Percentiles rank a stretch among this genome's conserved stretches.
These are phyloP conservation scores for Brachymystax lenok DNA, from an alignment of 2,797 vertebrate species.

Conservation along the genomic window DNA sequence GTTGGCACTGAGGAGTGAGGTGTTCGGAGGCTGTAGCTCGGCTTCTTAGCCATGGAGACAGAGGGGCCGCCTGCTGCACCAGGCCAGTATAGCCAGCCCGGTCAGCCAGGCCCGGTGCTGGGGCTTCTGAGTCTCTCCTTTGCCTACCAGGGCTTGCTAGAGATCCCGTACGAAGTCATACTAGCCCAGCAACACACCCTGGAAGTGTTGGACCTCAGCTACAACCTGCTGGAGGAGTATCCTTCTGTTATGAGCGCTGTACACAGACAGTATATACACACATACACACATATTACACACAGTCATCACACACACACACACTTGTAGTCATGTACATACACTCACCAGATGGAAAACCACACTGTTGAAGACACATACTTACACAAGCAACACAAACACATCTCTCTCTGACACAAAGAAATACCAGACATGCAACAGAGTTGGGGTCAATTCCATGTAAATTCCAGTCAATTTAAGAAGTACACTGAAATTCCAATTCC, in stretches of 20 bases:
- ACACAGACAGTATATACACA: not conserved
- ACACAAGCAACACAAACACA: too few species aligned
- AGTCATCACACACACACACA: not conserved
- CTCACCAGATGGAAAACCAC: not conserved
- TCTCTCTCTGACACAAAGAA: too few species aligned
- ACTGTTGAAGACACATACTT: too few species aligned
- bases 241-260: constrained; percentile 56
- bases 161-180: constrained; percentile 76
- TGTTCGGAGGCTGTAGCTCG: not conserved
- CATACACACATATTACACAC: not conserved
- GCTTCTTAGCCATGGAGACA: constrained; percentile 55
- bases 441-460: too few species aligned
- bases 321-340: not conserved
- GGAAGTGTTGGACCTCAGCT: constrained; percentile 78
- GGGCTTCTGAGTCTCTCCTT: constrained; percentile 72
- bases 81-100: constrained; percentile 15
- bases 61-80: constrained; percentile 24
- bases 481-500: too few species aligned
- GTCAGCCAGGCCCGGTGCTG: constrained; percentile 24
- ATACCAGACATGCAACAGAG: too few species aligned
- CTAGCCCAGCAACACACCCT: constrained; percentile 64
- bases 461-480: too few species aligned
- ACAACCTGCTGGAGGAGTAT: constrained; percentile 80
- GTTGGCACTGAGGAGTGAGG: not conserved
- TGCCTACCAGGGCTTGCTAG: constrained; percentile 74